Evolutionary conservation across 2,113 vertebrate genomes (phyloP), one percentile per base, ranked within the genome.

Genomic region (Rhynchopsitta pachyrhyncha): DNA sequence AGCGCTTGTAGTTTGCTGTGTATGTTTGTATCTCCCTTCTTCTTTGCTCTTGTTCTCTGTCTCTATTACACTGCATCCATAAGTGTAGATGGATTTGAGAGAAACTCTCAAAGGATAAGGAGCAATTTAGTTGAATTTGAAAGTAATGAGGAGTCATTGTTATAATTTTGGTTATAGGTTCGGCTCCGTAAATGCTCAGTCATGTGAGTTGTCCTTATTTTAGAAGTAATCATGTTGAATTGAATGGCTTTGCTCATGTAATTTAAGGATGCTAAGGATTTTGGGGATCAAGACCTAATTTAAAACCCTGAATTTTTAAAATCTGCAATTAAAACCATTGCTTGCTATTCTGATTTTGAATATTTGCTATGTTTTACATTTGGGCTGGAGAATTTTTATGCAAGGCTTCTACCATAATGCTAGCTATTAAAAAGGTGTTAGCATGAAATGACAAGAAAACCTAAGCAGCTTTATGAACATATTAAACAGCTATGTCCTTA

Each of bases 91-190:
- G 88, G 91, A 49, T 84, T 88, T 95, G 79, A 92, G 76, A 85
- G 66, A 97, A 97, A 90, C 80, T 82, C 66, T 60, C 42, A 87
- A 78, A 97, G 81, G 52, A 96, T 93, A 92, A 94, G 80, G 80
- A 96, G 92, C 62, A 57, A 86, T 96, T 97, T 97, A 92, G 93
- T 93, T 95, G 85, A 96, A 82, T 96, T 92, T 87, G 85, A 74
- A 96, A 92, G 91, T 96, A 96, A 95, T 96, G 91, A 93, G 95
- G 83, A 93, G 86, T 97, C 95, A 95, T 96, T 95, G 95, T 95
- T 94, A 95, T 92, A 92, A 94, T 95, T 96, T 97, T 90, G 75
- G 92, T 96, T 96, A 90, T 90, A 60, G 75, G 50, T 94, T 90
- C 11, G 7, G 82, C 85, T 85, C 75, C 59, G 20, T 92, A 90